Conservation (phyloP, 2,113 vertebrate species). For the Rhizomys pruinosus region DNA sequence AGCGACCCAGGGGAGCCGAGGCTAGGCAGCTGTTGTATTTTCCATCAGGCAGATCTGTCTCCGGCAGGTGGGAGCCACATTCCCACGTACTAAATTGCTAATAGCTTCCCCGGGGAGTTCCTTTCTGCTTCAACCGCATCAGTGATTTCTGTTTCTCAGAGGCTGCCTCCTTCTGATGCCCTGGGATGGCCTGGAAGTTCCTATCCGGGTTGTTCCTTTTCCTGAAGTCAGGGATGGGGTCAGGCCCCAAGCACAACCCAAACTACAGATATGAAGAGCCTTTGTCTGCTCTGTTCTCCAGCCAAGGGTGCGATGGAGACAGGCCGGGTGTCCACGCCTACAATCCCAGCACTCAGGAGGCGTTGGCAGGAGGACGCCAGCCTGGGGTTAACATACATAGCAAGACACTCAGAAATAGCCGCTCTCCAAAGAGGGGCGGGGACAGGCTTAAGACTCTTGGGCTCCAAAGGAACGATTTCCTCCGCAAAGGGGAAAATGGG, state of each 20-base stretch:
- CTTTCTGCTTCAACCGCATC: conserved; percentile 64
- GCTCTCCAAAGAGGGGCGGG: no score
- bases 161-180: conserved; percentile 49
- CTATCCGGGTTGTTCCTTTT: background rate
- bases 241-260: background rate
- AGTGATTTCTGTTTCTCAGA: conserved; percentile 63
- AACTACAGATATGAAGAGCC: background rate
- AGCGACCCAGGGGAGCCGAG: conserved; percentile 60
- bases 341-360: background rate
- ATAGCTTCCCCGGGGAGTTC: conserved; percentile 79
- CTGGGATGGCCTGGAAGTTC: conserved; percentile 54
- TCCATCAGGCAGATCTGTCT: conserved; percentile 63
- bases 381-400: background rate
- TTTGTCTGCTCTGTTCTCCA: background rate
- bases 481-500: background rate
- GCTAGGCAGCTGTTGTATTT: conserved; percentile 47
- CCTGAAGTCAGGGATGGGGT: background rate
- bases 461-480: background rate
- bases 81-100: conserved; percentile 80
- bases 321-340: background rate
- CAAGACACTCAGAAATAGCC: background rate
- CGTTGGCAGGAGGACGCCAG: background rate
- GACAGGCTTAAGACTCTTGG: background rate
- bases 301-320: background rate
- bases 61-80: conserved; percentile 75